A percentile compares a stretch with the other conserved stretches of the same genome.
Conservation (phyloP, 2,888 invertebrate species). For the Leptopterna dolabrata region DNA sequence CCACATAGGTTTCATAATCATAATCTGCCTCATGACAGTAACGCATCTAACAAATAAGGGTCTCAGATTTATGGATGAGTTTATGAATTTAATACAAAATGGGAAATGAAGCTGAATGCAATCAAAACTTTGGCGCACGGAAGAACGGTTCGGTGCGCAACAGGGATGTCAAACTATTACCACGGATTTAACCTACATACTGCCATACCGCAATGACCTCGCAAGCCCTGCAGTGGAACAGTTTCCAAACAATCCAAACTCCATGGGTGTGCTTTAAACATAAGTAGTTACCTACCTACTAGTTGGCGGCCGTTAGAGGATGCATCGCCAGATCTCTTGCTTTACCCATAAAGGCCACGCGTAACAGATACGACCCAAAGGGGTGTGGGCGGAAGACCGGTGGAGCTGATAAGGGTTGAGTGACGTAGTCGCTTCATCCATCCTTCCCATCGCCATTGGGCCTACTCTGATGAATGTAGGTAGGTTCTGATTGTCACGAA, state of each 20-base stretch:
- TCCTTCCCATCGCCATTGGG: not conserved
- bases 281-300: not conserved
- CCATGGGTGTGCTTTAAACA: not conserved
- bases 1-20: too few relatives aligned
- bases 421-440: not conserved
- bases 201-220: not conserved
- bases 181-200: not conserved
- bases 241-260: not conserved
- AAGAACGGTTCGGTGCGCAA: too few relatives aligned
- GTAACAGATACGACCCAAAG: not conserved
- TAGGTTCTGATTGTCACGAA: not conserved
- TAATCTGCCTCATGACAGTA: too few relatives aligned
- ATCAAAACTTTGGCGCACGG: too few relatives aligned
- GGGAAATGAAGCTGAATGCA: too few relatives aligned
- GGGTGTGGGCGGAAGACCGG: not conserved
- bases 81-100: too few relatives aligned
- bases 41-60: too few relatives aligned
- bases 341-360: not conserved
- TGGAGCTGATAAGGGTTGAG: not conserved
- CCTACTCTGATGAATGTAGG: slow-evolving; percentile 2
- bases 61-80: too few relatives aligned
- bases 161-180: too few relatives aligned
- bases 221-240: not conserved
- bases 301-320: not conserved
- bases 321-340: not conserved